Conservation (phyloP, 2,113 vertebrate genomes). For the Siniperca chuatsi region DNA sequence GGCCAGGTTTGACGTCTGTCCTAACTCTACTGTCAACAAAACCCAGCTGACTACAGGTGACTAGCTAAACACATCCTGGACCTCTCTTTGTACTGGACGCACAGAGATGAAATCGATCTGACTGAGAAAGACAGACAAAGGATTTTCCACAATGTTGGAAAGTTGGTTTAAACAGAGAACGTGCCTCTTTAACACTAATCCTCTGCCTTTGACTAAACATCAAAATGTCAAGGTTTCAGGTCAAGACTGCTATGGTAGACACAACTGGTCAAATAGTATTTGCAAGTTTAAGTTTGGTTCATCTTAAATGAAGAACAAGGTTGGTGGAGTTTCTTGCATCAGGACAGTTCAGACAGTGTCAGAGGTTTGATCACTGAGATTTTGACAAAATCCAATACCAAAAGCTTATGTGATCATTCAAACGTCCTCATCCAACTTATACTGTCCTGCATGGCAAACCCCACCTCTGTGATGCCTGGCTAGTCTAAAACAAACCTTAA, state of each 20-base stretch:
- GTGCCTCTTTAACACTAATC: neutral
- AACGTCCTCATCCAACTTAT: neutral
- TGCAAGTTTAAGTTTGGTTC: constrained; percentile 6
- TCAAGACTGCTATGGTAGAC: constrained; percentile 20
- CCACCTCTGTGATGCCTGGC: neutral
- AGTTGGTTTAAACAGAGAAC: neutral
- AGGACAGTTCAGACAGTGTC: constrained; percentile 9
- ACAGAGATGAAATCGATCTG: neutral
- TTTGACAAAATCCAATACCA: neutral
- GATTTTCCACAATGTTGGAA: neutral
- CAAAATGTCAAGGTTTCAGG: constrained; percentile 46
- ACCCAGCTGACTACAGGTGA: neutral
- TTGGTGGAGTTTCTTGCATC: neutral
- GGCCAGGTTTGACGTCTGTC: neutral
- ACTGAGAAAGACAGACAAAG: neutral
- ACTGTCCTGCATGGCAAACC: neutral
- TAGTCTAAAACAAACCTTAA: constrained; percentile 9
- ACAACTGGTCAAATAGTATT: constrained; percentile 49
- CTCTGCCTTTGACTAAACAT: neutral
- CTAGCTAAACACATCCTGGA: neutral
- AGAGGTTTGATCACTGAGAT: neutral
- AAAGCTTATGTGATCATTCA: neutral
- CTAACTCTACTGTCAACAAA: neutral
- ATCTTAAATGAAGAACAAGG: neutral
- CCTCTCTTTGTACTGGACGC: neutral